Base-by-base conservation (phyloP, 2,888 invertebrate genomes). In the Salpingus planirostris region DNA sequence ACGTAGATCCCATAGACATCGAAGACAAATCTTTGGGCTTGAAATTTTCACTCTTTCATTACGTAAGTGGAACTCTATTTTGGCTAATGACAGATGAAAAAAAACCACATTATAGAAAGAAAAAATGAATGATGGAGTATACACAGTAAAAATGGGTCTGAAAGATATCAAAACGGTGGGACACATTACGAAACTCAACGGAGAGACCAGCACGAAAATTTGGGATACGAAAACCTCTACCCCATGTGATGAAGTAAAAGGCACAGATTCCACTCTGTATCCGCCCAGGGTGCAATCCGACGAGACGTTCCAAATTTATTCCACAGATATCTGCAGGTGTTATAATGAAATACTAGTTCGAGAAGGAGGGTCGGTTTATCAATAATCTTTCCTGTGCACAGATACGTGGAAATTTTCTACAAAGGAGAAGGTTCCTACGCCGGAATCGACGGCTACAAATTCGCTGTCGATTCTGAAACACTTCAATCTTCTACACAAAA, bases 291-390 rank as follows among this genome's bases (percentile, higher is more conserved):
- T n/a, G n/a, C n/a, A n/a, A n/a, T n/a, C n/a, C n/a, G n/a, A n/a
- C n/a, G n/a, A n/a, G n/a, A n/a, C n/a, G n/a, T n/a, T n/a, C n/a
- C 64, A 66, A 52, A 69, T 73, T 3, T 69, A 74, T 23, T 73
- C 72, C 40, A 66, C 73, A 0, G 81, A 83, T 46, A 69, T 83
- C 40, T 83, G 82, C 63, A 69, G 75, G 74, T 72, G 34, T 59
- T 48, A 28, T 11, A 36, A 32, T 26, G 26, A 21, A 18, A n/a
- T 27, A 6, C 8, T 6, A 7, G 6, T 8, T 18, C 8, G 18
- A 18, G 6, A 18, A 18, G 6, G 18, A 7, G 6, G 6, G 6
- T 18, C 6, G 18, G 18, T 18, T 8, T 8, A 18, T 18, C 18
- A 8, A 18, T 18, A 18, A 7, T 18, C 18, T 7, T 18, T 18